Base-by-base conservation (phyloP, 2,888 invertebrate genomes). In the Cephus nigrinus region DNA sequence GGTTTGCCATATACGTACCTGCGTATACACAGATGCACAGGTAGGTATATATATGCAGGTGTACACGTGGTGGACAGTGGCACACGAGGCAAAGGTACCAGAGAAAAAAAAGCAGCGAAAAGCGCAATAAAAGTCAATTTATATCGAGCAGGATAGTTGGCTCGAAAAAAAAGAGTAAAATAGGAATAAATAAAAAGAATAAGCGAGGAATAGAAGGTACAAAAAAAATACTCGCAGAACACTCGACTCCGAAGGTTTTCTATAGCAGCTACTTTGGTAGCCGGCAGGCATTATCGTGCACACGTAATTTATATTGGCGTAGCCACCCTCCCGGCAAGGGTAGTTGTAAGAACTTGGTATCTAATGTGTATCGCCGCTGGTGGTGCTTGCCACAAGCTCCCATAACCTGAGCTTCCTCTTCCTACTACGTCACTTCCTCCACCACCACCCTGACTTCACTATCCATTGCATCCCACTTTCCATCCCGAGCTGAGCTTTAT, bases 321-420 rank as follows among this genome's bases (percentile, higher is more conserved):
- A 79, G 76, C 78, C 79, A 72, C 79, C 79, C 79, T 80, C 78
- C 79, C 75, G 81, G 83, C 83, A 82, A 81, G 80, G 81, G 82
- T 83, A 86, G 84, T 86, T 84, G 84, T 85, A 86, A 86, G 87
- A 86, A 86, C 82, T 87, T 87, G 84, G 84, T 87, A 87, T 87
- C 87, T 84, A 84, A 87, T 86, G 86, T 88, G 87, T 88, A 88
- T 87, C 84, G 86, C 85, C 83, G 82, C 82, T 85, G 84, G 86
- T 85, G 82, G 82, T 86, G 83, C 82, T 83, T 76, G 84, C 85
- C 84, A 80, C 82, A 83, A 86, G 82, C 80, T 85, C 79, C 83
- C 80, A 82, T 82, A 84, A 84, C 82, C 82, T 78, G 79, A 84
- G 81, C 81, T 83, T 78, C 81, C 79, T 78, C 72, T 76, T 82